Percentiles rank a stretch among this genome's conserved stretches.
phyloP scores from a whole-genome alignment of 2,797 vertebrate genomes.

The Lutjanus argentimaculatus region DNA sequence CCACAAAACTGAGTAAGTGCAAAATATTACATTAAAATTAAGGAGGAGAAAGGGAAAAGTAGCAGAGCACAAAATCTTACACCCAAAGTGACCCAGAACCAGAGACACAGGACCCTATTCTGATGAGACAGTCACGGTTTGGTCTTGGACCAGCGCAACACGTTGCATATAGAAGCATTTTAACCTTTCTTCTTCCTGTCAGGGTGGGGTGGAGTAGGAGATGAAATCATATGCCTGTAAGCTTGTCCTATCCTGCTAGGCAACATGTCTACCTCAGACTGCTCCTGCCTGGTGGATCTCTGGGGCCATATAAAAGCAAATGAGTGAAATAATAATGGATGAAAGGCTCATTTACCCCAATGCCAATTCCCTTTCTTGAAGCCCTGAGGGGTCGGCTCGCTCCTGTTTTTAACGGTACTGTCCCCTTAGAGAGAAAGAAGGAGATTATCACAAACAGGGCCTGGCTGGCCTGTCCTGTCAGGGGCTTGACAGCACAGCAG shows the following conservation, averaged over 20 bases:
- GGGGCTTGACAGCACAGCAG: conserved; percentile 72
- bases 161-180: conserved; percentile 39
- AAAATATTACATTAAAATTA: conserved; percentile 51
- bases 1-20: conserved; percentile 15
- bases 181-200: conserved; percentile 45
- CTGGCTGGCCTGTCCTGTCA: conserved; percentile 60
- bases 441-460: conserved; percentile 83
- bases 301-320: conserved; percentile 75
- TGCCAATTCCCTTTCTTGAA: conserved; percentile 92
- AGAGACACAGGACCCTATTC: conserved; percentile 82
- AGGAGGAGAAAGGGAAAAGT: conserved; percentile 48
- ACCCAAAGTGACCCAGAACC: conserved; percentile 76
- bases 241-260: conserved; percentile 52
- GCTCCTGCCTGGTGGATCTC: conserved; percentile 73
- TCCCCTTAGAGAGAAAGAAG: conserved; percentile 90
- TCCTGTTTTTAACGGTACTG: conserved; percentile 90
- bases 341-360: conserved; percentile 90
- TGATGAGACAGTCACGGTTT: conserved; percentile 69
- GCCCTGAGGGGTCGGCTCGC: conserved; percentile 89
- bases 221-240: conserved; percentile 57
- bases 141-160: conserved; percentile 50
- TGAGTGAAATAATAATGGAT: conserved; percentile 80
- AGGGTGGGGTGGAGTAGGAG: conserved; percentile 44
- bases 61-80: conserved; percentile 61
- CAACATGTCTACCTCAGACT: conserved; percentile 62